Evolutionary conservation across 2,113 vertebrate genomes (phyloP), one percentile per base, ranked within the genome.

Genomic region (Macrotus californicus): DNA sequence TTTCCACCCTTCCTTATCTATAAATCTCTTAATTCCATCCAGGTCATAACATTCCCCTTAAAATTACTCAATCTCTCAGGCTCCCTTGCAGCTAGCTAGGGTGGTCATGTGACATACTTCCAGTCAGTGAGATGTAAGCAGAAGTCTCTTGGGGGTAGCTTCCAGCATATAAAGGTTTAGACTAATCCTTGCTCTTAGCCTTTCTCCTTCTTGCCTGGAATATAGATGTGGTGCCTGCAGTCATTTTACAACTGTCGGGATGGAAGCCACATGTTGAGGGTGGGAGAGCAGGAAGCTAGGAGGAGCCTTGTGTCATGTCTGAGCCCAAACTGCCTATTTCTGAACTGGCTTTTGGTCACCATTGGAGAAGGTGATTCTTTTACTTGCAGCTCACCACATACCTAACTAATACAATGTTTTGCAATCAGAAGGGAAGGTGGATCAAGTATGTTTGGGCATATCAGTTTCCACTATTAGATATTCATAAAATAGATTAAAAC

Each of bases 221-320:
- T 3, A 3, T 19, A 46, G 56, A 39, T 64, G 34, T n/a, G 48
- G 13, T 36, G 21, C 18, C 50, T 9, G 34, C 3, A 9, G 39
- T 2, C 59, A 3, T 39, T 88, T 69, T 70, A 26, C 67, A 29
- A 0, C 46, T 3, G 0, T n/a, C 5, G 6, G 18, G 19, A 34
- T 21, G 39, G 46, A 22, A 54, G 24, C 41, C 64, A 11, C 11
- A 0, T 34, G 52, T 39, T 31, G 52, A 9, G 69, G 48, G 18
- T 4, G 29, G 43, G 54, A 48, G 95, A 87, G 54, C 15, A 29
- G 59, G 77, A 70, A 43, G 66, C 66, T 24, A 19, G 52, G 48
- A 84, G 70, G 92, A 10, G 67, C n/a, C 18, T 14, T 22, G 56
- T 2, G 56, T 80, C 8, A 2, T 0, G 36, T 56, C 82, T 1